phyloP scores from a whole-genome alignment of 2,888 invertebrate species.

The Oxyteleia sp. region DNA sequence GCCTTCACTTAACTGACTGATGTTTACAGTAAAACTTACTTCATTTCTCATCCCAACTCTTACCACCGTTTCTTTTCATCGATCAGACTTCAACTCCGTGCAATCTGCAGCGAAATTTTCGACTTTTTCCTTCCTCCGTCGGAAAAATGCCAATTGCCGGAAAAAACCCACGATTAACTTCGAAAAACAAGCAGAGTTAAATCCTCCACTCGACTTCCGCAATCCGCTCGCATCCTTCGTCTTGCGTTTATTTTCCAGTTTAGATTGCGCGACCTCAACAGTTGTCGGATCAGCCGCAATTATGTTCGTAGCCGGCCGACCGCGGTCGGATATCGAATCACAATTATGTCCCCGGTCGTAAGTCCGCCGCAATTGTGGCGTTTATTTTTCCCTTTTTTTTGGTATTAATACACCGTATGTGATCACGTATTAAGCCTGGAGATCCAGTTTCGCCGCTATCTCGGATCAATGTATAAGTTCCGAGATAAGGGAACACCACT shows the following conservation, averaged over 20 bases:
- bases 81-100: too few relatives aligned
- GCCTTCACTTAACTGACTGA: too few relatives aligned
- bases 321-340: constrained; percentile 44
- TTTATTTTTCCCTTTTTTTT: too few relatives aligned
- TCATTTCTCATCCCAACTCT: too few relatives aligned
- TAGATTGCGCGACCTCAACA: constrained; percentile 44
- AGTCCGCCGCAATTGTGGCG: constrained; percentile 45
- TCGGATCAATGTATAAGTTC: constrained; percentile 44
- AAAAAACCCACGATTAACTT: too few relatives aligned
- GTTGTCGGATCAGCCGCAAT: constrained; percentile 60
- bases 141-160: too few relatives aligned
- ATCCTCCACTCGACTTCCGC: constrained; percentile 42
- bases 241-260: constrained; percentile 46
- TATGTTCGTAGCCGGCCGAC: constrained; percentile 40
- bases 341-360: constrained; percentile 32
- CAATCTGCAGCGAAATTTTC: too few relatives aligned
- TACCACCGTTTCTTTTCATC: too few relatives aligned
- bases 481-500: constrained; percentile 41
- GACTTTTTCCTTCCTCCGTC: too few relatives aligned
- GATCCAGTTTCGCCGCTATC: constrained; percentile 55
- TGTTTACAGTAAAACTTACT: too few relatives aligned
- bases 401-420: constrained; percentile 47
- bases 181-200: too few relatives aligned
- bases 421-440: constrained; percentile 58
- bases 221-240: constrained; percentile 20